Evolutionary conservation across 2,113 vertebrate genomes (phyloP).

Genomic region (Oncorhynchus gorbuscha): DNA sequence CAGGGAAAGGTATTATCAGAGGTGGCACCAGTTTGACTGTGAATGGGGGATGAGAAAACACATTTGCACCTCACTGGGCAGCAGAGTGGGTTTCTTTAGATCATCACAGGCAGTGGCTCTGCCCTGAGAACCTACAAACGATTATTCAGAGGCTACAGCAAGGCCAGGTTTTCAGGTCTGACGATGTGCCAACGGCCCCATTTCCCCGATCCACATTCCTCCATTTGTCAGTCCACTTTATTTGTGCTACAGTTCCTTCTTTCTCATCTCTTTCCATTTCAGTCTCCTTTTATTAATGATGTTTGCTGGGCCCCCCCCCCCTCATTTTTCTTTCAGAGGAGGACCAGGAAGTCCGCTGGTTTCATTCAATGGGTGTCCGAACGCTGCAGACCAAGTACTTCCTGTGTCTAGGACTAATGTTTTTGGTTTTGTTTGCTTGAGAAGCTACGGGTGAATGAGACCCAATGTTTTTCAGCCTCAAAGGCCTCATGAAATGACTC

Average conservation of each 20-base stretch:
- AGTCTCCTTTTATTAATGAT: not conserved
- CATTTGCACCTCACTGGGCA: slow-evolving; percentile 43
- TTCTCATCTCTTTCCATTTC: slow-evolving; percentile 13
- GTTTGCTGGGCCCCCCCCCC: not conserved
- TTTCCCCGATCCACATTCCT: slow-evolving; percentile 22
- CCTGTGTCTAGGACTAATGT: slow-evolving; percentile 29
- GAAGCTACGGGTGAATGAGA: not conserved
- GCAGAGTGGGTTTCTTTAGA: slow-evolving; percentile 37
- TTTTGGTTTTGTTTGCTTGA: slow-evolving; percentile 23
- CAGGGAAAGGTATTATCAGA: slow-evolving; percentile 11
- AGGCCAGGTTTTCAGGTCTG: slow-evolving; percentile 23
- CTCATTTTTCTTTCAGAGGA: slow-evolving; percentile 40
- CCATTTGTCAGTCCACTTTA: not conserved
- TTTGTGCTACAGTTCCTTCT: slow-evolving; percentile 23
- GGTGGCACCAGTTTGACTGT: slow-evolving; percentile 7
- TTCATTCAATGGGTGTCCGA: slow-evolving; percentile 31
- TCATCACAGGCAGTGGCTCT: slow-evolving; percentile 32
- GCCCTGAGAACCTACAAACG: slow-evolving; percentile 22
- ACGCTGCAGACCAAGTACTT: slow-evolving; percentile 1
- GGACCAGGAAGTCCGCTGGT: slow-evolving; percentile 52
- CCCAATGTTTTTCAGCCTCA: not conserved
- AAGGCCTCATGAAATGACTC: not conserved
- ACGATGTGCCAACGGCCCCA: slow-evolving; percentile 34
- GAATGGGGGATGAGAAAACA: slow-evolving; percentile 22
- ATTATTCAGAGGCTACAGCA: slow-evolving; percentile 20